Percentiles rank a stretch among this genome's conserved stretches.
Evolutionary conservation across 1,140 invertebrate species (phyloP).

Genomic region (Tyrophagus putrescentiae): DNA sequence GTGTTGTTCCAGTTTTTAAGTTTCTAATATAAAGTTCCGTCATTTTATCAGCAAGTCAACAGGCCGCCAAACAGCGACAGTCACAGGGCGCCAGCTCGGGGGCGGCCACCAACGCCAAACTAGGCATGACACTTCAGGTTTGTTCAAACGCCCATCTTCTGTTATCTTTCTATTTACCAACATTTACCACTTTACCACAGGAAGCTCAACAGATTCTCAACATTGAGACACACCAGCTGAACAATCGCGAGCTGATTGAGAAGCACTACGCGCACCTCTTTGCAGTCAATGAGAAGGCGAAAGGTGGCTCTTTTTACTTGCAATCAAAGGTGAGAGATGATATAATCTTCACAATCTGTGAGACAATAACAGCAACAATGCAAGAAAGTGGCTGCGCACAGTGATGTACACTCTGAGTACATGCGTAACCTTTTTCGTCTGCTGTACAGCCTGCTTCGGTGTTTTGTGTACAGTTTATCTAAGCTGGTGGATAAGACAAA

Average conservation of each 20-base stretch:
- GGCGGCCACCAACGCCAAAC: slow-evolving; percentile 45
- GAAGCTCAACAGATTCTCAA: slow-evolving; percentile 90
- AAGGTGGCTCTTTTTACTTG: slow-evolving; percentile 89
- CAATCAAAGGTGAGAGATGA: slow-evolving; percentile 81
- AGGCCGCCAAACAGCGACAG: slow-evolving; percentile 13
- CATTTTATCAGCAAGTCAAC: slow-evolving; percentile 19
- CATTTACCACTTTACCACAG: too few relatives aligned
- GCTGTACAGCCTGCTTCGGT: too few relatives aligned
- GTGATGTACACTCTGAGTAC: too few relatives aligned
- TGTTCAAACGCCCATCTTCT: too few relatives aligned
- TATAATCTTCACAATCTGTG: too few relatives aligned
- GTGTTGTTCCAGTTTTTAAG: background rate
- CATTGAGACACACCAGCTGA: slow-evolving; percentile 40
- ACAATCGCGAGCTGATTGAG: slow-evolving; percentile 46
- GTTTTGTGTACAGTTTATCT: too few relatives aligned
- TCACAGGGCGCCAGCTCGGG: background rate
- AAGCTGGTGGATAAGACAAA: too few relatives aligned
- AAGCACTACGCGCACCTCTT: slow-evolving; percentile 79
- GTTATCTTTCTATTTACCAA: too few relatives aligned
- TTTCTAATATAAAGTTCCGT: background rate
- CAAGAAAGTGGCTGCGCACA: too few relatives aligned
- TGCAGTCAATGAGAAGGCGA: slow-evolving; percentile 72
- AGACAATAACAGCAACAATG: too few relatives aligned
- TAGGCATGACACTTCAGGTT: slow-evolving; percentile 58
- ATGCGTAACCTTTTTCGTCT: too few relatives aligned